A percentile compares a stretch with the other conserved stretches of the same genome.
Conservation (phyloP, 2,797 vertebrate genomes). For the Sus cebifrons region DNA sequence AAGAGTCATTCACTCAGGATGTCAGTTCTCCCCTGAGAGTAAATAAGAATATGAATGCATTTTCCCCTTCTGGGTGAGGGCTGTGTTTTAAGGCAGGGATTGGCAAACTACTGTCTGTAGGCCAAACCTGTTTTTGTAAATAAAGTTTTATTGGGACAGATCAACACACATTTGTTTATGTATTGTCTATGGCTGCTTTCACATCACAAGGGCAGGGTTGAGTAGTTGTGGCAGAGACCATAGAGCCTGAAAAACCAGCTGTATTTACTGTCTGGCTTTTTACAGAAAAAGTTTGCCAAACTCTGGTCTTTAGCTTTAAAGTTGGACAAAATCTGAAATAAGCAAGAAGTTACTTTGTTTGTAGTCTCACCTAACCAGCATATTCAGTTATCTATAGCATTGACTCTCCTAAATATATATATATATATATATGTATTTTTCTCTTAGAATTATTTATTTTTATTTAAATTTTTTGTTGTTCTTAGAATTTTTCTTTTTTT, state of each 20-base stretch:
- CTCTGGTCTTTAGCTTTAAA: neutral
- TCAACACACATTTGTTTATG: neutral
- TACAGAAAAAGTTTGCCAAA: neutral
- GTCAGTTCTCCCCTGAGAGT: neutral
- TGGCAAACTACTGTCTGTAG: neutral
- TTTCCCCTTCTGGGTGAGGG: neutral
- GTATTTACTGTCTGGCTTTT: neutral
- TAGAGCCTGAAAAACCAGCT: neutral
- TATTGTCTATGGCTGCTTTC: neutral
- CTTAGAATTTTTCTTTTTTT: too few relatives aligned
- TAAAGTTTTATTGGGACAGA: conserved; percentile 61
- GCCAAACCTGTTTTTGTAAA: conserved; percentile 34
- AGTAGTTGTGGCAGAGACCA: neutral
- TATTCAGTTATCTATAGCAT: neutral
- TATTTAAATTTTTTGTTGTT: too few relatives aligned
- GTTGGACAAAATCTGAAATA: conserved; percentile 1
- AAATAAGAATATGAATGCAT: neutral
- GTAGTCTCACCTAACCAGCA: neutral
- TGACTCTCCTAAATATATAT: neutral
- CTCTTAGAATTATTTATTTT: too few relatives aligned
- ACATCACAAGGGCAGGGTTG: neutral
- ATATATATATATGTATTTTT: neutral
- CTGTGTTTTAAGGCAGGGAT: conserved; percentile 22
- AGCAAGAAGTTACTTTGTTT: neutral
- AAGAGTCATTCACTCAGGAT: neutral